phyloP scores from a whole-genome alignment of 2,797 vertebrate species.

The Pseudomugil gertrudae region DNA sequence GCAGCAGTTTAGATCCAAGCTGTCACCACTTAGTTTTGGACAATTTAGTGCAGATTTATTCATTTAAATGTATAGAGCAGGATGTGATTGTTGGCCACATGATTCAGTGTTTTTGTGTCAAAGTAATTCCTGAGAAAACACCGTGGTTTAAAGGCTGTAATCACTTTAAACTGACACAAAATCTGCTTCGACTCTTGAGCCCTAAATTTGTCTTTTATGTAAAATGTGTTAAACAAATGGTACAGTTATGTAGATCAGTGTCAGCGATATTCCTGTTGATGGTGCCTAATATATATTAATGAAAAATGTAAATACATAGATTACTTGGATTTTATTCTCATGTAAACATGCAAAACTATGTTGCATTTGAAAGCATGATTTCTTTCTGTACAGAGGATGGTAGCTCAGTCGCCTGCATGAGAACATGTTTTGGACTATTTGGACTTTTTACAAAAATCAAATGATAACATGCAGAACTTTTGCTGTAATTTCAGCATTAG shows the following conservation, averaged over 20 bases:
- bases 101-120: background rate
- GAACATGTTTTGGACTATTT: background rate
- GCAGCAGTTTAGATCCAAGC: conserved; percentile 1
- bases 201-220: no score
- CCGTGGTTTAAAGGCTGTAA: background rate
- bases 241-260: no score
- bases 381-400: background rate
- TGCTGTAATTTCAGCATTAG: background rate
- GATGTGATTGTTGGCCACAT: background rate
- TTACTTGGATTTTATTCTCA: background rate
- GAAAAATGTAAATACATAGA: background rate
- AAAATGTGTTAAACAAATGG: no score
- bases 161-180: background rate
- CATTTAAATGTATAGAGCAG: background rate
- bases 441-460: background rate
- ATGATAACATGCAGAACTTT: background rate
- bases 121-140: background rate
- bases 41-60: background rate
- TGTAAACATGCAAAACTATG: background rate
- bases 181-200: background rate
- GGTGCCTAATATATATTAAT: no score
- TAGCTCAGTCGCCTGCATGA: background rate
- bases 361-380: background rate
- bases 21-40: background rate
- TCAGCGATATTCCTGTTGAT: no score